Evolutionary conservation across 2,797 vertebrate species (phyloP).

Genomic region (Sternotherus odoratus): DNA sequence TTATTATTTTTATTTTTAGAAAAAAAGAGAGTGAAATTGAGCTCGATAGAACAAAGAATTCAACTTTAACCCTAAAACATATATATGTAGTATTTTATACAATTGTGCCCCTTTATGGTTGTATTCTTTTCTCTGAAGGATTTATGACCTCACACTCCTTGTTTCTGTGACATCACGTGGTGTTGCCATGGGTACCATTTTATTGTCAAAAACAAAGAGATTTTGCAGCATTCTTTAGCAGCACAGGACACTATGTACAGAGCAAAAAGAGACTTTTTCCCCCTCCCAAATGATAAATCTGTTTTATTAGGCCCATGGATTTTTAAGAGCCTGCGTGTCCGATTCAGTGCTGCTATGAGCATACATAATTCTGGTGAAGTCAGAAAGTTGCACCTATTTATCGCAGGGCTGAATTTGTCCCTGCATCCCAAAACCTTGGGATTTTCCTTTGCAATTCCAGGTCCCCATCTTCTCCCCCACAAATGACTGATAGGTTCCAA

Average conservation of each 20-base stretch:
- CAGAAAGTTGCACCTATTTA: slow-evolving; percentile 60
- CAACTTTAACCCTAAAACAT: background rate
- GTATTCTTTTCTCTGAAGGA: slow-evolving; percentile 63
- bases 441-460: slow-evolving; percentile 42
- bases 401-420: slow-evolving; percentile 20
- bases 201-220: slow-evolving; percentile 77
- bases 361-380: slow-evolving; percentile 35
- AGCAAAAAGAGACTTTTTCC: slow-evolving; percentile 34
- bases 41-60: background rate
- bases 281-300: slow-evolving; percentile 51
- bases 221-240: slow-evolving; percentile 42
- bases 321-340: background rate
- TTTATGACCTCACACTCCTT: slow-evolving; percentile 80
- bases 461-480: background rate
- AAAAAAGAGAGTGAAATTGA: background rate
- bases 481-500: slow-evolving; percentile 64
- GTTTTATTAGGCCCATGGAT: slow-evolving; percentile 26
- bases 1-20: slow-evolving; percentile 48
- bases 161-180: slow-evolving; percentile 77
- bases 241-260: slow-evolving; percentile 1
- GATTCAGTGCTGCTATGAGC: slow-evolving; percentile 22
- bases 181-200: slow-evolving; percentile 68
- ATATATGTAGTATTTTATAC: background rate
- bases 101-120: slow-evolving; percentile 21
- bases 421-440: slow-evolving; percentile 41